These are phyloP conservation scores for Macrosiphum euphorbiae DNA, from an alignment of 2,888 invertebrate species.

Conservation along the genomic window DNA sequence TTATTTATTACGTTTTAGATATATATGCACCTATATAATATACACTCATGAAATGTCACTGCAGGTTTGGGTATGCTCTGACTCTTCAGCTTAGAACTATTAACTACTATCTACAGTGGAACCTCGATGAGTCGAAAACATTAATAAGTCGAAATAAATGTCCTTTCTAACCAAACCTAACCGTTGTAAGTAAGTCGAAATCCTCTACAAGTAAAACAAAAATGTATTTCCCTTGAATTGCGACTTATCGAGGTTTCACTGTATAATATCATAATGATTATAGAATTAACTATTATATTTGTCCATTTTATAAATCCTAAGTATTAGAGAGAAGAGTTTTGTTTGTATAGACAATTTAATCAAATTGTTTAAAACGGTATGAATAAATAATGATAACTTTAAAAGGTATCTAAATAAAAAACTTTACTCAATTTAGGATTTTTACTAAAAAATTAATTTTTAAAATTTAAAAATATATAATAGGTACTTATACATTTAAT, in stretches of 20 bases:
- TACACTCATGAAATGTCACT: not conserved
- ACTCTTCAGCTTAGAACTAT: not conserved
- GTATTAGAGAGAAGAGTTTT: not conserved
- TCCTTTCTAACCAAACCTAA: too few relatives aligned
- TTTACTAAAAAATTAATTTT: not conserved
- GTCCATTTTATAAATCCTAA: not conserved
- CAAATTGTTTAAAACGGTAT: not conserved
- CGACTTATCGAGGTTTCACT: too few relatives aligned
- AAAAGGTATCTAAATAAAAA: not conserved
- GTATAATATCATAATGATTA: too few relatives aligned
- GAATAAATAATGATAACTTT: not conserved
- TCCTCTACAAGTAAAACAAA: too few relatives aligned
- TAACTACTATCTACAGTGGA: not conserved
- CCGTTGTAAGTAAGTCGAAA: too few relatives aligned
- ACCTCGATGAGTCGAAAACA: too few relatives aligned
- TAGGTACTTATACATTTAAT: not conserved
- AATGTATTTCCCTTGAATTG: too few relatives aligned
- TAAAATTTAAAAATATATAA: not conserved
- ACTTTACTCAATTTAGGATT: not conserved
- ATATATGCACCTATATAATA: not conserved
- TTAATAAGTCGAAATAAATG: too few relatives aligned
- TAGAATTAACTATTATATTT: too few relatives aligned
- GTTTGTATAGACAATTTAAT: not conserved
- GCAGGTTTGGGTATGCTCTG: not conserved
- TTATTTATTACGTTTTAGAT: not conserved